Percentiles rank a stretch among this genome's conserved stretches.
These are phyloP conservation scores for Glaucopsyche alexis DNA, from an alignment of 2,888 invertebrate genomes.

Conservation along the genomic window DNA sequence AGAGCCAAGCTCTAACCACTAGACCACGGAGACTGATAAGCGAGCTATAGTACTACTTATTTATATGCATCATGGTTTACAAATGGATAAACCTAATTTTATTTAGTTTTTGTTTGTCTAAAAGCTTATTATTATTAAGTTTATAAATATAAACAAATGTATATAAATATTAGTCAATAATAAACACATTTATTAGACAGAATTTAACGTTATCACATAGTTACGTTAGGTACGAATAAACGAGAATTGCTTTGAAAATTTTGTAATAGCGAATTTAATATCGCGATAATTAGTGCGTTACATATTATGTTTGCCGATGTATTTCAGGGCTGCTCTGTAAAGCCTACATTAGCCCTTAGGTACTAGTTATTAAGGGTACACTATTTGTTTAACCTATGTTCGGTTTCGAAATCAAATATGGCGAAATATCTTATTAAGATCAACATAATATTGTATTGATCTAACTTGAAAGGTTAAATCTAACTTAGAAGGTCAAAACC, in stretches of 20 bases:
- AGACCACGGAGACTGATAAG: too few relatives aligned
- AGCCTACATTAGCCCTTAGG: background rate
- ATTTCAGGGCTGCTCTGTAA: background rate
- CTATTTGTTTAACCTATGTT: background rate
- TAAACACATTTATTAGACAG: background rate
- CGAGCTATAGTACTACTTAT: too few relatives aligned
- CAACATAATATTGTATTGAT: background rate
- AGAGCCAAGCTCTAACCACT: too few relatives aligned
- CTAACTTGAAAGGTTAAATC: background rate
- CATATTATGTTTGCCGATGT: background rate
- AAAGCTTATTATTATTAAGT: too few relatives aligned
- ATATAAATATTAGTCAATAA: too few relatives aligned
- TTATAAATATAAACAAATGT: too few relatives aligned
- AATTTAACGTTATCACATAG: background rate
- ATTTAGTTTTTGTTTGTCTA: too few relatives aligned
- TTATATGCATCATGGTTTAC: too few relatives aligned
- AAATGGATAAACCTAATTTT: too few relatives aligned
- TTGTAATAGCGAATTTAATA: background rate
- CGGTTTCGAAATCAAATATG: background rate
- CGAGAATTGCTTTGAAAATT: too few relatives aligned
- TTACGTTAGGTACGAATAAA: too few relatives aligned
- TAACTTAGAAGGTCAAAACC: too few relatives aligned
- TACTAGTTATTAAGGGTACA: background rate
- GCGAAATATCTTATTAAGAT: background rate
- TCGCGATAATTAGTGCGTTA: background rate